Base-by-base conservation (phyloP, 1,140 invertebrate genomes). In the Aleiodes sp. region DNA sequence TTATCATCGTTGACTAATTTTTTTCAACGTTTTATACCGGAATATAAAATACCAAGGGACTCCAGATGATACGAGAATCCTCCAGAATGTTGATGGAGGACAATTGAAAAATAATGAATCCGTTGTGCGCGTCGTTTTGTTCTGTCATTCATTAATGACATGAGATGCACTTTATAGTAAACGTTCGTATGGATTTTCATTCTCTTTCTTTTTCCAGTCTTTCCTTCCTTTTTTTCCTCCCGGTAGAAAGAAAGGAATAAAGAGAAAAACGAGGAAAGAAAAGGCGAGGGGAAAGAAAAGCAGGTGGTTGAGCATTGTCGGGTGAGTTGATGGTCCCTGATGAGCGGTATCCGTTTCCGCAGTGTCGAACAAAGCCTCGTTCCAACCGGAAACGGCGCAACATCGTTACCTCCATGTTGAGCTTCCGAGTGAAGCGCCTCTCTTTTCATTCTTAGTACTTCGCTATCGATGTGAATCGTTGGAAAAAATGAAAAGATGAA, bases 331-430 rank as follows among this genome's bases (percentile, higher is more conserved):
- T 82, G 78, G 73, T 78, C 68, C 76, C 75, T 81, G 81, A 83
- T 82, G 81, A 82, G 80, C 80, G 80, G 80, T 82, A 81, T 83
- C 80, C 80, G 80, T 74, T 82, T 82, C 80, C 80, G 79, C 28
- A 61, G 37, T 68, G 70, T 76, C 77, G 80, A 81, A 82, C 82
- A 82, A 82, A 82, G 77, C 80, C 67, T 76, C 75, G 73, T 78
- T 77, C 74, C 71, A 75, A 70, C 64, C 72, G 80, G 80, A 82
- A 82, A 75, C 73, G 76, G 68, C 70, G 75, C 79, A 80, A 81
- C 80, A 74, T 82, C 78, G 76, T 83, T 83, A 82, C 76, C 78
- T 70, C 60, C 69, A 73, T 74, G 73, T 39, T 63, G 73, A 69
- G 73, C 67, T 78, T 71, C 66, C 68, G 65, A 70, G 56, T 39